Base-by-base conservation (phyloP, 1,140 invertebrate genomes). In the Trichogramma pretiosum region DNA sequence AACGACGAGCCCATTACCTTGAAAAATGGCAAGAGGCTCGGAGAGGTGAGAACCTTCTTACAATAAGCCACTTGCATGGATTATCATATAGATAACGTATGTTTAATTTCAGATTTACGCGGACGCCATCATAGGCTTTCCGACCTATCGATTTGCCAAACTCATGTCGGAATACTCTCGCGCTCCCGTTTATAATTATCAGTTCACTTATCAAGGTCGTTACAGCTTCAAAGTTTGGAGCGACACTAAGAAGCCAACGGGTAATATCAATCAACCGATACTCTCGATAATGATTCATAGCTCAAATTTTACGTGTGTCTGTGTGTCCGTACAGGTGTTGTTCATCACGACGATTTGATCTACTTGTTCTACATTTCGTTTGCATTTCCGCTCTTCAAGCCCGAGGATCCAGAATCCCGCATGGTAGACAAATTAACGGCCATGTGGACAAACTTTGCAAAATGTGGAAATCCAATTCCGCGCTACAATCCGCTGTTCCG, bases 281-380 rank as follows among this genome's bases (percentile, higher is more conserved):
- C n/a, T n/a, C n/a, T n/a, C n/a, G n/a, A n/a, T n/a, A n/a, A n/a
- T n/a, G n/a, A n/a, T n/a, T n/a, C n/a, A n/a, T n/a, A n/a, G n/a
- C n/a, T n/a, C n/a, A n/a, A n/a, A n/a, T n/a, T n/a, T n/a, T n/a
- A n/a, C n/a, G n/a, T n/a, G n/a, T n/a, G n/a, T n/a, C n/a, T 30
- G 26, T 30, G 7, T 7, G 13, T 13, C 7, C 7, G 13, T 40
- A 0, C 45, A 80, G 78, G 78, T 16, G 73, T 77, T 5, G 73
- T 73, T 3, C 78, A 82, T 60, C 73, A 76, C 37, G 79, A 82
- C 53, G 79, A 81, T 53, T 57, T 80, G 5, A 67, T 76, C 50
- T 81, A 81, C 62, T 49, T 81, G 11, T 80, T 78, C 55, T 65
- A 68, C 48, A 67, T 73, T 41, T 63, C 41, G 3, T 17, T 58